Evolutionary conservation across 2,888 invertebrate genomes (phyloP).

Genomic region (Ophioninae sp.): DNA sequence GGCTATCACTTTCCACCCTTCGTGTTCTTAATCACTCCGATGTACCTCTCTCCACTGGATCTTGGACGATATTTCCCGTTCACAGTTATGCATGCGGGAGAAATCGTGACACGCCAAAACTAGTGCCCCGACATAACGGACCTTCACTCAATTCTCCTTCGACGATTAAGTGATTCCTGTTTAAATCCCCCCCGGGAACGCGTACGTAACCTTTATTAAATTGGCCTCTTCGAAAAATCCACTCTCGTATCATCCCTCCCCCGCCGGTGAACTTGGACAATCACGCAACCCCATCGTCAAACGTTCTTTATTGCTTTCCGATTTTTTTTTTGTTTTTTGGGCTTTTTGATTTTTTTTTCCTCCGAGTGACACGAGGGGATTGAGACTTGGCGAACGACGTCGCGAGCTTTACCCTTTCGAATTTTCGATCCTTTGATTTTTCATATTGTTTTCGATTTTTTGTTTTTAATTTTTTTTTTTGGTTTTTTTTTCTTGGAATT

Average conservation of each 20-base stretch:
- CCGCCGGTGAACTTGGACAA: background rate
- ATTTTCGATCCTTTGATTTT: too few species aligned
- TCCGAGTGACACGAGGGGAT: too few species aligned
- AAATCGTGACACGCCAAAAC: slow-evolving; percentile 56
- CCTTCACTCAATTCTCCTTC: slow-evolving; percentile 48
- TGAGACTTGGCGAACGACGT: too few species aligned
- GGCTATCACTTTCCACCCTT: slow-evolving; percentile 61
- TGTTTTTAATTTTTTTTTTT: too few species aligned
- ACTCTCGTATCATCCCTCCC: background rate
- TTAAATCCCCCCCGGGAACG: slow-evolving; percentile 28
- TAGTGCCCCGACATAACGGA: slow-evolving; percentile 56
- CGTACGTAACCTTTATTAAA: slow-evolving; percentile 8
- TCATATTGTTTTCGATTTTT: too few species aligned
- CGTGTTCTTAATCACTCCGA: slow-evolving; percentile 58
- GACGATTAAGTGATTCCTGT: slow-evolving; percentile 51
- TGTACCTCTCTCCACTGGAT: slow-evolving; percentile 22
- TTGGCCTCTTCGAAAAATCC: background rate
- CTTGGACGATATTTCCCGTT: slow-evolving; percentile 44
- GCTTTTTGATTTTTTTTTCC: too few species aligned
- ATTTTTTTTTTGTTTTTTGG: background rate
- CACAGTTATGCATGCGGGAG: background rate
- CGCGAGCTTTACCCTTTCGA: too few species aligned
- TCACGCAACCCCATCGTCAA: too few species aligned
- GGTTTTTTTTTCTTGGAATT: too few species aligned
- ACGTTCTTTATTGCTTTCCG: background rate